A percentile compares a stretch with the other conserved stretches of the same genome.
phyloP scores from a whole-genome alignment of 2,797 vertebrate species.

The Carapus acus region DNA sequence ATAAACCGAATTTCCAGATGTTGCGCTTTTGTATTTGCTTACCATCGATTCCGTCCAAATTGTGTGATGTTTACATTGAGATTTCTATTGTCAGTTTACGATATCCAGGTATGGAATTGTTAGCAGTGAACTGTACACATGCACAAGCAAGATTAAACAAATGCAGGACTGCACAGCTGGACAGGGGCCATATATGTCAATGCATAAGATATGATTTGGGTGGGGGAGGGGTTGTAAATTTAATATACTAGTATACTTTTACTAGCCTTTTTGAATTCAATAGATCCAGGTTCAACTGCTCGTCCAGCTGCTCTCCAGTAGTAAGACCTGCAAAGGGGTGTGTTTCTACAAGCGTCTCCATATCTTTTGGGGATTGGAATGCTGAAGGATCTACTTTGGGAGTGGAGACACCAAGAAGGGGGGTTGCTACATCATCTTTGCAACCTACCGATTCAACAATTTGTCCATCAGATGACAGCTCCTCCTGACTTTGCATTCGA shows the following conservation, averaged over 20 bases:
- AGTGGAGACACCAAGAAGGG: constrained; percentile 63
- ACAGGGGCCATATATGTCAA: constrained; percentile 50
- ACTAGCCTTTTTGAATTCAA: constrained; percentile 91
- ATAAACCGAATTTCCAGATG: constrained; percentile 23
- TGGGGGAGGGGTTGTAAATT: no score
- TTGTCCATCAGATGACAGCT: constrained; percentile 43
- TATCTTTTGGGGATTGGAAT: constrained; percentile 64
- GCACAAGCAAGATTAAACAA: constrained; percentile 14
- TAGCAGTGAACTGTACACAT: constrained; percentile 9
- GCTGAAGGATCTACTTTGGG: constrained; percentile 70
- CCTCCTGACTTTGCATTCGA: constrained; percentile 48
- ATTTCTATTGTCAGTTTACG: constrained; percentile 38
- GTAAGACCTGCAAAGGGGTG: constrained; percentile 60
- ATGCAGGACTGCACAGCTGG: constrained; percentile 59
- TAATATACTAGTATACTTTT: constrained; percentile 90
- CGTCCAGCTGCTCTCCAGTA: constrained; percentile 71
- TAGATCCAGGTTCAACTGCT: constrained; percentile 69
- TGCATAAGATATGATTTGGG: constrained; percentile 84
- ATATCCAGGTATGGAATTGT: neutral
- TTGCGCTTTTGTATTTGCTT: no score
- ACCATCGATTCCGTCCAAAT: neutral
- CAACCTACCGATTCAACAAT: constrained; percentile 61
- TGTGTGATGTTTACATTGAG: constrained; percentile 12
- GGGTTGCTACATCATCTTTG: constrained; percentile 49
- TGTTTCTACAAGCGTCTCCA: constrained; percentile 67